Base-by-base conservation (phyloP, 1,140 invertebrate species). In the Prorops nasuta region DNA sequence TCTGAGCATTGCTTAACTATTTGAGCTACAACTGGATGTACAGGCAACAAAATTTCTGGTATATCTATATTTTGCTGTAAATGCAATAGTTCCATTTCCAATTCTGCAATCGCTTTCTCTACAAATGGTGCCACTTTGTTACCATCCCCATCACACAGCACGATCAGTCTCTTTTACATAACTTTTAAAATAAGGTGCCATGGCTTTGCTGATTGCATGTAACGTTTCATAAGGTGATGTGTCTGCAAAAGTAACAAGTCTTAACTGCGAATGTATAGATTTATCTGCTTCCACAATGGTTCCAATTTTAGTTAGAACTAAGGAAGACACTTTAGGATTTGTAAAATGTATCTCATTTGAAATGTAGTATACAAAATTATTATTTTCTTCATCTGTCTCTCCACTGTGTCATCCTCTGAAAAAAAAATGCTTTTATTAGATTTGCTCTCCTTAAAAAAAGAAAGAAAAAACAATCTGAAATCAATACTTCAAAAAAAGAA, bases 11-110 rank as follows among this genome's bases (percentile, higher is more conserved):
- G 89, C 67, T 98, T 95, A 32, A 99, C 96, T 10, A 95, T 83
- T 59, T 84, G 79, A 17, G 89, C 86, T 3, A 99, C 93, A 18
- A 83, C 76, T 3, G 90, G 91, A 79, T 99, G 94, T 21, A 98
- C 89, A 35, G 87, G 86, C 32, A 99, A 75, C 1, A 89, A 93
- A 45, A 99, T 98, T 79, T 99, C 97, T 2, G 98, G 98, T 60
- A 99, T 99, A 71, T 99, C 97, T 70, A 99, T 99, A 67, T 99
- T 99, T 73, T 99, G 97, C 73, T 99, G 96, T 22, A 99, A 80
- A 80, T 99, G 97, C n/a, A 99, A 76, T 9, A 99, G 76, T 3
- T 95, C 96, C 93, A 99, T 98, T 80, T 99, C 97, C 41, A 98
- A 78, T 76, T 99, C 98, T n/a, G 95, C 94, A 68, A 99, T 94